These are phyloP conservation scores for Albula glossodonta DNA, from an alignment of 2,113 vertebrate genomes.

Conservation along the genomic window DNA sequence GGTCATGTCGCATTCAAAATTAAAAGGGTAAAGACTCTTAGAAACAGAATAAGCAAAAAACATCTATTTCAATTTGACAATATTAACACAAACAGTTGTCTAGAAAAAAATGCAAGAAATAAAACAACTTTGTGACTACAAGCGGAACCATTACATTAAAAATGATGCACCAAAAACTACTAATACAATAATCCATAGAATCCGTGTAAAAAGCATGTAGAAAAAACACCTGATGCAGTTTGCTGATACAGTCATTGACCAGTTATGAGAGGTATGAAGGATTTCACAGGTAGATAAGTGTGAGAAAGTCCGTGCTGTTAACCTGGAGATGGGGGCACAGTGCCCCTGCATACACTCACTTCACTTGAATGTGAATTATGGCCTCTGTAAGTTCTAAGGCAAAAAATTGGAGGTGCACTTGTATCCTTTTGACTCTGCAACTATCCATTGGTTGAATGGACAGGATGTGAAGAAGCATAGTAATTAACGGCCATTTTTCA, in stretches of 20 bases:
- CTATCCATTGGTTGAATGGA: conserved; percentile 65
- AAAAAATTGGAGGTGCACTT: conserved; percentile 94
- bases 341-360: conserved; percentile 95
- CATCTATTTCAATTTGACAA: conserved; percentile 95
- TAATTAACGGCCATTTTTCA: conserved; percentile 45
- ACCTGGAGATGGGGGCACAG: conserved; percentile 82
- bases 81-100: conserved; percentile 98
- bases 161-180: conserved; percentile 93
- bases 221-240: conserved; percentile 99
- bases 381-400: conserved; percentile 99
- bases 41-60: conserved; percentile 97
- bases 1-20: conserved; percentile 86
- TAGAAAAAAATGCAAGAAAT: conserved; percentile 81
- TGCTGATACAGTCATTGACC: conserved; percentile 99
- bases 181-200: conserved; percentile 99
- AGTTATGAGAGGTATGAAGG: conserved; percentile 99
- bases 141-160: conserved; percentile 97
- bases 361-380: conserved; percentile 98
- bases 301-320: conserved; percentile 93
- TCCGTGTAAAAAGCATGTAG: conserved; percentile 99
- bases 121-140: conserved; percentile 71
- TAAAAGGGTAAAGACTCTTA: conserved; percentile 94
- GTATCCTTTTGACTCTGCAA: conserved; percentile 85
- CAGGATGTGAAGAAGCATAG: conserved; percentile 56
- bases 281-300: conserved; percentile 99